Conservation (phyloP, 64 coral and sea anemone species). For the Exaiptasia diaphana region DNA sequence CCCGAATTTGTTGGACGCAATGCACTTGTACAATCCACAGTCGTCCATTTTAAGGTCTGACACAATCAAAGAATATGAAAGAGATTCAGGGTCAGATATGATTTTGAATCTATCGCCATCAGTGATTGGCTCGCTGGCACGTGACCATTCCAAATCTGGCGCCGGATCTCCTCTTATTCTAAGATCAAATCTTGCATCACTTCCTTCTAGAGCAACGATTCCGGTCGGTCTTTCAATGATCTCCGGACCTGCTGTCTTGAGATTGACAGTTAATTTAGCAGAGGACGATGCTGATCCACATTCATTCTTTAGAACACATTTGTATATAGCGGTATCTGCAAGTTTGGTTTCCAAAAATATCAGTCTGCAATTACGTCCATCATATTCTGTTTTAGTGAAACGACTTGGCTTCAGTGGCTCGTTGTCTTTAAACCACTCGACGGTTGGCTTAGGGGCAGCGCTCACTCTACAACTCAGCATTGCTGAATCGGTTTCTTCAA, state of each 20-base stretch:
- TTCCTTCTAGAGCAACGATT: conserved; percentile 33
- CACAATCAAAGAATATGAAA: not conserved
- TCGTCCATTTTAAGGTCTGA: conserved; percentile 24
- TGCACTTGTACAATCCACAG: conserved; percentile 63
- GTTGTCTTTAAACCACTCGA: conserved; percentile 92
- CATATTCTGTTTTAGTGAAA: conserved; percentile 52
- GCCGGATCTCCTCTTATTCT: conserved; percentile 25
- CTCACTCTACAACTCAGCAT: conserved; percentile 48
- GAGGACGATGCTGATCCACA: conserved; percentile 61
- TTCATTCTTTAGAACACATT: conserved; percentile 80
- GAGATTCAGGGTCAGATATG: not conserved
- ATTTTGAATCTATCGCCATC: conserved; percentile 17
- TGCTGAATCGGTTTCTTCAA: conserved; percentile 57
- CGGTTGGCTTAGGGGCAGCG: conserved; percentile 35
- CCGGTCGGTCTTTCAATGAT: conserved; percentile 73
- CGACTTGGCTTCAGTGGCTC: conserved; percentile 32
- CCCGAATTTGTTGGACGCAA: conserved; percentile 64
- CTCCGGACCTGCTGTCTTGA: conserved; percentile 54
- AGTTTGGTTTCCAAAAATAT: conserved; percentile 46
- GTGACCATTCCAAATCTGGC: conserved; percentile 63
- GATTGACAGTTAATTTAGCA: conserved; percentile 51
- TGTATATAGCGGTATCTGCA: conserved; percentile 68
- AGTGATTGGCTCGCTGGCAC: conserved; percentile 19
- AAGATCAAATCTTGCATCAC: conserved; percentile 11
- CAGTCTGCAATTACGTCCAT: conserved; percentile 56